Evolutionary conservation across 2,113 vertebrate species (phyloP).

Genomic region (Zosterops hypoxanthus): DNA sequence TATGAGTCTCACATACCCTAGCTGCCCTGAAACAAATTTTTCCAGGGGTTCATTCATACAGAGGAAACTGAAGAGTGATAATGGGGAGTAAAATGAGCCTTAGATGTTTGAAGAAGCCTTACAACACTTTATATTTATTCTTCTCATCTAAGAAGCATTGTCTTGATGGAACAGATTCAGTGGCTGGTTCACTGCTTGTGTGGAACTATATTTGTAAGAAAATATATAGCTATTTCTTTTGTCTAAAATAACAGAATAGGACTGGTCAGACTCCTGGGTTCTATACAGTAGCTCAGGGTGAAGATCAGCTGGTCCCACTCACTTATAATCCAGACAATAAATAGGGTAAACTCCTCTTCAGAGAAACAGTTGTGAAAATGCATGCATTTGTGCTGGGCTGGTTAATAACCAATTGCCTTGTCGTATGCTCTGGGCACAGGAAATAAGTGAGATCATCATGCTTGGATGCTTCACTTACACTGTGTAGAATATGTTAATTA

Average conservation of each 20-base stretch:
- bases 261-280: neutral
- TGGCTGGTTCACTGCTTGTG: neutral
- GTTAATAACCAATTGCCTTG: neutral
- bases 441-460: neutral
- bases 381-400: neutral
- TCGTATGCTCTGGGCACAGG: neutral
- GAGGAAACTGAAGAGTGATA: neutral
- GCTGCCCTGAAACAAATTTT: neutral
- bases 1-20: neutral
- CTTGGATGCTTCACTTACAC: neutral
- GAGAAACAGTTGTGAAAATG: neutral
- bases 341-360: neutral
- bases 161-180: neutral
- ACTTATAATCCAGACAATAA: neutral
- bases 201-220: neutral
- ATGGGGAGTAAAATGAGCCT: neutral
- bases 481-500: neutral
- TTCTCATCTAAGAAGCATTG: neutral
- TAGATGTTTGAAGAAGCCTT: neutral
- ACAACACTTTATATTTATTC: neutral
- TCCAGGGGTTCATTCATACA: fast-evolving
- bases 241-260: neutral
- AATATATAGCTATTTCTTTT: neutral
- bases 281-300: neutral
- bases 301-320: neutral